Evolutionary conservation across 2,888 invertebrate species (phyloP).

Genomic region (Philhelius pedissequus): DNA sequence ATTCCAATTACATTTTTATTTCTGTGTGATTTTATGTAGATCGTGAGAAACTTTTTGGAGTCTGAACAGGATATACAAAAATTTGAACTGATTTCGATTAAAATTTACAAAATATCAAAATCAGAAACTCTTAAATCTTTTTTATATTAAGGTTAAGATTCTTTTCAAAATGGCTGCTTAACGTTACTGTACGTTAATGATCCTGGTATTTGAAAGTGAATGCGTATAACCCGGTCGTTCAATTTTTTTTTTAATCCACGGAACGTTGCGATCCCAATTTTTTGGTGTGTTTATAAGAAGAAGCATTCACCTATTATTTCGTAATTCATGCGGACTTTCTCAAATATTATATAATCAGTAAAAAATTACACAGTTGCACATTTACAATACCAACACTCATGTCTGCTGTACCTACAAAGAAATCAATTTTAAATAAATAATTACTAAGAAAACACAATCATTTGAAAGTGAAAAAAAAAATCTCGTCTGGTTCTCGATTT

Average conservation of each 20-base stretch:
- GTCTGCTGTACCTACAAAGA: neutral
- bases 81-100: too few relatives aligned
- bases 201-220: too few relatives aligned
- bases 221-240: too few relatives aligned
- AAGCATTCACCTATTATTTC: too few relatives aligned
- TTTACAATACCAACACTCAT: neutral
- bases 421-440: neutral
- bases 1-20: neutral
- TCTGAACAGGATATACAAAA: neutral
- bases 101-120: too few relatives aligned
- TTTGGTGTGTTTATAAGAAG: too few relatives aligned
- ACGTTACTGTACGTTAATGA: too few relatives aligned
- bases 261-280: too few relatives aligned
- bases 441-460: conserved; percentile 7
- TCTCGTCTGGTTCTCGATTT: neutral
- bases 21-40: neutral
- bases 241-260: too few relatives aligned
- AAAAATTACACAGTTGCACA: neutral
- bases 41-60: neutral
- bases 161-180: too few relatives aligned
- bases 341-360: neutral
- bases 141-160: too few relatives aligned
- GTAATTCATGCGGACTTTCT: neutral
- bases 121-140: too few relatives aligned
- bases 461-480: neutral